Evolutionary conservation across 2,888 invertebrate species (phyloP), one percentile per base, ranked within the genome.

Genomic region (Melieria crassipennis): DNA sequence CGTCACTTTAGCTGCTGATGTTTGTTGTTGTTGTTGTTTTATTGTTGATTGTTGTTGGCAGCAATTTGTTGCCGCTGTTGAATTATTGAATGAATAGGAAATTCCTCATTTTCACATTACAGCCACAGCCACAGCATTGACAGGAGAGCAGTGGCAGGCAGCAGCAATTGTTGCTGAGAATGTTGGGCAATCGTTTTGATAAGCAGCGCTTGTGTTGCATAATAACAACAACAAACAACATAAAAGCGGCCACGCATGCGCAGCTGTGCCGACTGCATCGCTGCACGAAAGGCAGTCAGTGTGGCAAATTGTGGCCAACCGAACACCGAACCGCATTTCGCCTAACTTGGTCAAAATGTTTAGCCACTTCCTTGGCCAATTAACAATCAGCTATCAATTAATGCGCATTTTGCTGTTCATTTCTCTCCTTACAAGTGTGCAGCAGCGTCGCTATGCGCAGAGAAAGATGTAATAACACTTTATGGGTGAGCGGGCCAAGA

Each of bases 21-120:
- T 43, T 13, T n/a, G 43, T 65, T 56, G 56, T 56, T 56, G 13
- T 65, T 65, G 42, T 5, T 55, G 30, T 30, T 30, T 30, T 30
- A 16, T 65, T 43, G 45, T 11, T 42, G 43, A 55, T 65, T 30
- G 45, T 13, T n/a, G 43, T 65, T 56, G 56, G 46, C 47, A 11
- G 55, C 57, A 13, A 4, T 55, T 30, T 30, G 30, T 30, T 30
- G 30, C 30, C 30, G 7, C 45, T 45, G 52, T 52, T 67, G 61
- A 16, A 61, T 30, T 30, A 30, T 30, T 30, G 30, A 30, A 30
- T 30, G 60, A 67, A 67, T 67, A 74, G 76, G 74, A 81, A 82
- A 80, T 80, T 76, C 75, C 81, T 71, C 61, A 79, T 79, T 78
- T 75, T 75, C 79, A 80, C 76, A 73, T 77, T 45, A 67, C 65